Conservation (phyloP, 2,888 invertebrate genomes). For the Drosophila bunnanda region DNA sequence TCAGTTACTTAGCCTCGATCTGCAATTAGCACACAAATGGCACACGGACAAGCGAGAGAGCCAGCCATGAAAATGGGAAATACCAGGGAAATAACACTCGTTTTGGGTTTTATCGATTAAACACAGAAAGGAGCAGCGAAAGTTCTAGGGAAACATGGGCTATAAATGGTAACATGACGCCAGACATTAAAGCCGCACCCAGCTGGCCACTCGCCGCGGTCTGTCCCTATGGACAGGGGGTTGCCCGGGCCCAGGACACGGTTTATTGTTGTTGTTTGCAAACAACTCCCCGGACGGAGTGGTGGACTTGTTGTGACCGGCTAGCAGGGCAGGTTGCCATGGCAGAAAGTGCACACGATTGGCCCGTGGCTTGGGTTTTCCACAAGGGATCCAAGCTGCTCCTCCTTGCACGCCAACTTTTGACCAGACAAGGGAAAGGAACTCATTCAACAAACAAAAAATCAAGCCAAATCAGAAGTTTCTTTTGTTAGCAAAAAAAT, state of each 20-base stretch:
- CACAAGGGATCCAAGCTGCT: slow-evolving; percentile 20
- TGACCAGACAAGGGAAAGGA: slow-evolving; percentile 20
- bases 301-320: slow-evolving; percentile 46
- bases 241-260: slow-evolving; percentile 21
- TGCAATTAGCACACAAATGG: slow-evolving; percentile 50
- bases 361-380: not conserved
- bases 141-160: slow-evolving; percentile 50
- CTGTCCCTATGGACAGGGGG: slow-evolving; percentile 37
- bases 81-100: slow-evolving; percentile 21
- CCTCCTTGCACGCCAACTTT: slow-evolving; percentile 22
- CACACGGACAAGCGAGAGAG: not conserved
- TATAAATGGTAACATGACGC: slow-evolving; percentile 76
- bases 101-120: slow-evolving; percentile 63
- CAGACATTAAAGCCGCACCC: slow-evolving; percentile 70
- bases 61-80: slow-evolving; percentile 23
- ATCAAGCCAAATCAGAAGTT: slow-evolving; percentile 8
- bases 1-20: slow-evolving; percentile 59
- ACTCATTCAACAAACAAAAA: slow-evolving; percentile 7
- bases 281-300: slow-evolving; percentile 56
- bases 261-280: slow-evolving; percentile 39
- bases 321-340: slow-evolving; percentile 37
- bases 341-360: slow-evolving; percentile 11
- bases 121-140: slow-evolving; percentile 60
- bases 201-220: slow-evolving; percentile 30
- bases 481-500: not conserved